Conservation (phyloP, 2,797 vertebrate species). For the Centropyge bicolor region DNA sequence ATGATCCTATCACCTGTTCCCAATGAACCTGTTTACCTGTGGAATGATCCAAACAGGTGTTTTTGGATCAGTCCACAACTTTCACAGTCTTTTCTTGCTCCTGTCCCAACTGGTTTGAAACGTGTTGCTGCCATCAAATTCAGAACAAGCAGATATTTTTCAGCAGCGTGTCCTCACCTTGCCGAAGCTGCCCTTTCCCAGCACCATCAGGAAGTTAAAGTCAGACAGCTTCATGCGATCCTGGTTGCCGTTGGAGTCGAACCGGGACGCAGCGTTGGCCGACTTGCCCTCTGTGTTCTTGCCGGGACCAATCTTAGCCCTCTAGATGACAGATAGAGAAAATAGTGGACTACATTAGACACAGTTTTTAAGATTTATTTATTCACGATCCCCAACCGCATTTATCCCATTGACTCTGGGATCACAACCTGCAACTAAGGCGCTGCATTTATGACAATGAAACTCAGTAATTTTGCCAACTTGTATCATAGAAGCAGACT, state of each 20-base stretch:
- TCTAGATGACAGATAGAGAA: constrained; percentile 79
- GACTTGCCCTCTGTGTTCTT: constrained; percentile 90
- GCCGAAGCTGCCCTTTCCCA: constrained; percentile 98
- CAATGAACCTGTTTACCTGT: no score
- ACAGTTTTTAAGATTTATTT: background rate
- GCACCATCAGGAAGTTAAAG: constrained; percentile 98
- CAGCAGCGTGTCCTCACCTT: constrained; percentile 86
- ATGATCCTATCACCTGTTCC: no score
- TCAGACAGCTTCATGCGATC: constrained; percentile 96
- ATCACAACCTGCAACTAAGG: background rate
- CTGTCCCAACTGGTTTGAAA: no score
- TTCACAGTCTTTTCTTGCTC: no score
- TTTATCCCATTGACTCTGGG: background rate
- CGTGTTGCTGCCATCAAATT: no score
- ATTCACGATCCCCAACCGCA: no score
- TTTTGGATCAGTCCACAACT: no score
- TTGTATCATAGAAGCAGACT: background rate
- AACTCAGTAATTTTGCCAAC: background rate
- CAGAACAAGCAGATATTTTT: no score
- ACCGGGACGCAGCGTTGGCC: constrained; percentile 90
- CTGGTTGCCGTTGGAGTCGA: constrained; percentile 94
- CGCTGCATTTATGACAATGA: background rate
- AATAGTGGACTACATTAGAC: constrained; percentile 3
- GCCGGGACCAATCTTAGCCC: constrained; percentile 92
- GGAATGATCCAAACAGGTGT: no score